These are phyloP conservation scores for Drosophila kokeensis DNA, from an alignment of 2,888 invertebrate genomes.

Conservation along the genomic window DNA sequence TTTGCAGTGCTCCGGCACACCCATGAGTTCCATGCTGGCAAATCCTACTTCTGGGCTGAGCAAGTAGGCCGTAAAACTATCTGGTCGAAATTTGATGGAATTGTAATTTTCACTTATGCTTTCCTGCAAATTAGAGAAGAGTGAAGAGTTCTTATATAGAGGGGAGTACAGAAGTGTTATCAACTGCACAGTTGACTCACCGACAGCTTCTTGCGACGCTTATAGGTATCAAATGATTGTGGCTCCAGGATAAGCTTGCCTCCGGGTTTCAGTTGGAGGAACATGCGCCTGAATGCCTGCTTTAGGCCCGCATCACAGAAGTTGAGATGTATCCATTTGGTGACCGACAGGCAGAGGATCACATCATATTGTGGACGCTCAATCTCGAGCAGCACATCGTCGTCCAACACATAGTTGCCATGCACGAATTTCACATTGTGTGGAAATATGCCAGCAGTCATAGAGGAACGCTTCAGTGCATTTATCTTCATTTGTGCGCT, in stretches of 20 bases:
- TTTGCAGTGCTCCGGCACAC: conserved; percentile 87
- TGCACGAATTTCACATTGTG: conserved; percentile 90
- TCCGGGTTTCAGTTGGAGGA: conserved; percentile 90
- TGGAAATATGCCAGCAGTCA: conserved; percentile 87
- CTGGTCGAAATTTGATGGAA: conserved; percentile 88
- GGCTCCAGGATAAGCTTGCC: conserved; percentile 93
- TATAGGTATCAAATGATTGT: conserved; percentile 93
- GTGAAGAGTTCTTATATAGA: background rate
- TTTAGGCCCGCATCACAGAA: conserved; percentile 94
- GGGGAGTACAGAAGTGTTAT: background rate
- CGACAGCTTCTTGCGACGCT: conserved; percentile 89
- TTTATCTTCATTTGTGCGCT: conserved; percentile 62
- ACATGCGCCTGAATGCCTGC: conserved; percentile 92
- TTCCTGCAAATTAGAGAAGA: conserved; percentile 27
- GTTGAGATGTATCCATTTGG: conserved; percentile 96
- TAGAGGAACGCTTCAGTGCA: conserved; percentile 53
- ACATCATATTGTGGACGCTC: conserved; percentile 92
- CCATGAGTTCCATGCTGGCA: conserved; percentile 87
- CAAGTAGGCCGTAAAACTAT: conserved; percentile 89
- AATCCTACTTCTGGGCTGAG: conserved; percentile 89
- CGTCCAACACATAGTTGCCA: conserved; percentile 93
- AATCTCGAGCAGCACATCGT: conserved; percentile 89
- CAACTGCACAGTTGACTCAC: conserved; percentile 84
- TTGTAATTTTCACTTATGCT: conserved; percentile 85
- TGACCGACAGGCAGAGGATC: conserved; percentile 93